These are phyloP conservation scores for Pogoniulus pusillus DNA, from an alignment of 2,797 vertebrate genomes.

Conservation along the genomic window DNA sequence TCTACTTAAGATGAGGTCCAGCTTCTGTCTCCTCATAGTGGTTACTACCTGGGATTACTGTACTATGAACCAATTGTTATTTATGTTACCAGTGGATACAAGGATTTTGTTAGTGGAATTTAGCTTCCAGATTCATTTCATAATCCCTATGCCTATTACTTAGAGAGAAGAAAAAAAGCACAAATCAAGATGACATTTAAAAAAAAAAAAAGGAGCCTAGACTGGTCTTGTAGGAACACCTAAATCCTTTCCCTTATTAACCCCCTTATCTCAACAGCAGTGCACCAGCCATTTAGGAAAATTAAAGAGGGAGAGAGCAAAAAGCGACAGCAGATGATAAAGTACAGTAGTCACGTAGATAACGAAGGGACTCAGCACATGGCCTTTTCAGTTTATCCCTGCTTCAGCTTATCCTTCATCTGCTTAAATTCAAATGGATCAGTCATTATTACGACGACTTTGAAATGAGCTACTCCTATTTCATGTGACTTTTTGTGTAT, in stretches of 20 bases:
- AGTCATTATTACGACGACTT: slow-evolving; percentile 76
- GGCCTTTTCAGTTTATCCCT: slow-evolving; percentile 79
- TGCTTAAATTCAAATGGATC: slow-evolving; percentile 72
- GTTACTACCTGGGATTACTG: slow-evolving; percentile 17
- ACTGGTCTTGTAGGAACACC: slow-evolving; percentile 75
- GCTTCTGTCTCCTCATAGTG: neutral
- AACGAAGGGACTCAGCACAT: slow-evolving; percentile 66
- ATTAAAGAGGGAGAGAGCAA: slow-evolving; percentile 77
- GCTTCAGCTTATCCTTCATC: slow-evolving; percentile 76
- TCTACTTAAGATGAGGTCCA: neutral
- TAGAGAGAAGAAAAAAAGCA: slow-evolving; percentile 69
- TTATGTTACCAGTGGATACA: slow-evolving; percentile 52
- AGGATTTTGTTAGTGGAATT: slow-evolving; percentile 77
- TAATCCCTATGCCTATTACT: slow-evolving; percentile 79
- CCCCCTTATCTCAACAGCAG: slow-evolving; percentile 76
- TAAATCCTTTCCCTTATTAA: slow-evolving; percentile 82
- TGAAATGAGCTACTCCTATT: slow-evolving; percentile 70
- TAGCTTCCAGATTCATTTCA: slow-evolving; percentile 69
- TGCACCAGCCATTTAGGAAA: slow-evolving; percentile 79
- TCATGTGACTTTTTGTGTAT: slow-evolving; percentile 59
- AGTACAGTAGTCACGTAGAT: slow-evolving; percentile 71
- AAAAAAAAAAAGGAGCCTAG: slow-evolving; percentile 60
- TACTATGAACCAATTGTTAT: slow-evolving; percentile 30
- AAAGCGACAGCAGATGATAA: slow-evolving; percentile 70
- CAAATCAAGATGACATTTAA: slow-evolving; percentile 85